Evolutionary conservation across 2,797 vertebrate genomes (phyloP).

Genomic region (Threskiornis aethiopicus): DNA sequence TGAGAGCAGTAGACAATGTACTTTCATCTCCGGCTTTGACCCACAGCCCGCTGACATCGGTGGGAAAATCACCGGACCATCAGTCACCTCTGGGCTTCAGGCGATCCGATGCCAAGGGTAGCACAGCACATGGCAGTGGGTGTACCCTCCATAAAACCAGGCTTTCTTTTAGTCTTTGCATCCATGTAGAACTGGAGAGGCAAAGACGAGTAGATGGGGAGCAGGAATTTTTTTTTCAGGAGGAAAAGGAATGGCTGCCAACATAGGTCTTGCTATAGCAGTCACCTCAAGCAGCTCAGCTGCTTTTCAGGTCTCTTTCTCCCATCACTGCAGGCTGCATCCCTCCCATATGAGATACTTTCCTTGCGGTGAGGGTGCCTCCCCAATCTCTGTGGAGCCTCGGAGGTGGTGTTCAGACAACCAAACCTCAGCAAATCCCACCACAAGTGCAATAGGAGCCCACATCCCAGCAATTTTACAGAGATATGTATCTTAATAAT

Average conservation of each 20-base stretch:
- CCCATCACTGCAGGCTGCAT: background rate
- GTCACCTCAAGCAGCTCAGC: background rate
- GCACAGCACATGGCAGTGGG: rapidly evolving
- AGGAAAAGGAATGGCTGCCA: background rate
- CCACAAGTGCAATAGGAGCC: background rate
- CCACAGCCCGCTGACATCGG: rapidly evolving
- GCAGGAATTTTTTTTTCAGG: background rate
- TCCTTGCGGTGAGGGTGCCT: background rate
- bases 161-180: background rate
- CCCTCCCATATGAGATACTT: background rate
- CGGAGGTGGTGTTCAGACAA: background rate
- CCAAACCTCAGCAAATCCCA: background rate
- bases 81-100: background rate
- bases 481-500: background rate
- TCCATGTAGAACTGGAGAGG: background rate
- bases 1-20: background rate
- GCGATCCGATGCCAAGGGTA: background rate
- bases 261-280: rapidly evolving
- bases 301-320: background rate
- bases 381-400: background rate
- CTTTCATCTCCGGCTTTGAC: background rate
- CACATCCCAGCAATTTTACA: background rate
- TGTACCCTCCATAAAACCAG: background rate
- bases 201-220: background rate
- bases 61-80: background rate